phyloP scores from a whole-genome alignment of 2,797 vertebrate species.

The Falco peregrinus region DNA sequence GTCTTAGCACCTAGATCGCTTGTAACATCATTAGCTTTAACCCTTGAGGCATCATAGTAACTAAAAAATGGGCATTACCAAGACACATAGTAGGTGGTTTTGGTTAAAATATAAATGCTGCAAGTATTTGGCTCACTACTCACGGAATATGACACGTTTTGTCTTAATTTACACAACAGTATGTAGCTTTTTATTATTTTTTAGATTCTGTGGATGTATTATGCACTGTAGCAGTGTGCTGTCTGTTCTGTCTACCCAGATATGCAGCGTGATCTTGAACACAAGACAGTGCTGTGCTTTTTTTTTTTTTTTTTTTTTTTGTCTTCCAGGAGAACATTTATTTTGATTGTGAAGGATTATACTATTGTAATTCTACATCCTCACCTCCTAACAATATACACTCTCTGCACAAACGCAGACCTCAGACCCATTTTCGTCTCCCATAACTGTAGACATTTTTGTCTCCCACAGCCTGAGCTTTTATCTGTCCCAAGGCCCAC shows the following conservation, averaged over 20 bases:
- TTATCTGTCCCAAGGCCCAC: background rate
- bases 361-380: background rate
- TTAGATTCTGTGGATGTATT: background rate
- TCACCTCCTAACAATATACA: background rate
- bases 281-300: background rate
- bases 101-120: background rate
- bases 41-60: background rate
- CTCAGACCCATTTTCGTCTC: background rate
- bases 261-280: background rate
- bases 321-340: background rate
- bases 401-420: background rate
- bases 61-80: background rate
- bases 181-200: background rate
- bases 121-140: background rate
- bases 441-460: fast-evolving
- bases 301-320: background rate
- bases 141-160: background rate
- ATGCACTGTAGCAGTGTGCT: background rate
- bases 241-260: background rate
- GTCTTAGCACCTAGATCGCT: no score
- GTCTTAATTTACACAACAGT: background rate
- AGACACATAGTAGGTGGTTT: background rate
- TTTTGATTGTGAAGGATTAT: background rate
- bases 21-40: no score
- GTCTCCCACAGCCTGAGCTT: background rate